These are phyloP conservation scores for Sebastes taczanowskii DNA, from an alignment of 2,797 vertebrate species.

Conservation along the genomic window DNA sequence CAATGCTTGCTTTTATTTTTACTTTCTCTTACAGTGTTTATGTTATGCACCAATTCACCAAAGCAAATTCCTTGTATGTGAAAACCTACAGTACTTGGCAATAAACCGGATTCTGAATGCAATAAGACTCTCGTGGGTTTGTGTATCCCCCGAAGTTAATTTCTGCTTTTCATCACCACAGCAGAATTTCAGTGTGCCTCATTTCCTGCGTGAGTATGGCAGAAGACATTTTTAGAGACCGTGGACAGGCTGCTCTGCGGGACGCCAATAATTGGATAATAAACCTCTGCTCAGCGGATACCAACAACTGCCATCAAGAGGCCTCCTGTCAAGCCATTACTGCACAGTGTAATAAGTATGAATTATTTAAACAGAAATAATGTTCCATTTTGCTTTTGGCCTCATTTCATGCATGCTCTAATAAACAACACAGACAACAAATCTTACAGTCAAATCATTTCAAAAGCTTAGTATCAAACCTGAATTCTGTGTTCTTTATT, in stretches of 20 bases:
- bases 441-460: not conserved
- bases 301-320: not conserved
- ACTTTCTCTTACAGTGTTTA: not conserved
- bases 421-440: not conserved
- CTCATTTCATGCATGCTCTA: not conserved
- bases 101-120: not conserved
- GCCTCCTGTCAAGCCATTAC: not conserved
- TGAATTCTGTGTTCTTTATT: not conserved
- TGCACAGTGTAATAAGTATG: not conserved
- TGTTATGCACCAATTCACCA: not conserved
- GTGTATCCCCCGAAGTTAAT: not conserved
- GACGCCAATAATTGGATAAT: not conserved
- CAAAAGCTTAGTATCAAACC: not conserved
- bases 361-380: not conserved
- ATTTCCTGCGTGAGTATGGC: not conserved
- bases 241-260: not conserved
- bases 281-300: not conserved
- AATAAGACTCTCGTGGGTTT: not conserved
- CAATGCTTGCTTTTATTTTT: not conserved
- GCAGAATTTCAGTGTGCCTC: not conserved
- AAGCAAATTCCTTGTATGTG: not conserved
- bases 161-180: not conserved
- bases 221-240: not conserved
- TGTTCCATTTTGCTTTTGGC: not conserved
- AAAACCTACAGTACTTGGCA: not conserved